Evolutionary conservation across 37 sponge, comb jelly and placozoan species (phyloP), one percentile per base, ranked within the genome.

Genomic region (Amphimedon queenslandica): DNA sequence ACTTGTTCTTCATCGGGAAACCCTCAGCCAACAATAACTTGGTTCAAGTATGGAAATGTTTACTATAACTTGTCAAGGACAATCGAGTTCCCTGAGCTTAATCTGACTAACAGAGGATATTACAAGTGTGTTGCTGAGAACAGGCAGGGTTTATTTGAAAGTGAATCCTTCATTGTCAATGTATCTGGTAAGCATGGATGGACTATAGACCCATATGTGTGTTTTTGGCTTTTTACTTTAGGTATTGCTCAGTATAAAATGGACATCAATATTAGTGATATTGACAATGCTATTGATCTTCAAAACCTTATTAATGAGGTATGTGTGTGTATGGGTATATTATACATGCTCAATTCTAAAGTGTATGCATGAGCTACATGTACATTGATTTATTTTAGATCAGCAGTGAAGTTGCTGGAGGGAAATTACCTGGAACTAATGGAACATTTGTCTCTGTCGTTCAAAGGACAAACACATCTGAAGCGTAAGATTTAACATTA

Each of bases 1-100:
- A 69, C 43, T 20, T 82, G 83, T 37, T 25, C 36, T 13, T 69
- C 57, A 42, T 34, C 51, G 24, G 83, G 83, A 16, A 69, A 30
- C 47, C 83, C 83, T 4, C 63, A 69, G 36, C 83, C 83, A 3
- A 37, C 21, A 4, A 82, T 75, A 76, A 47, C 32, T 61, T 82
- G 83, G 83, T 76, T 37, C 47, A 82, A 82, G 60, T 69, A 74
- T 40, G 69, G 75, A 1, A 58, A 70, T 3, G 16, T 21, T 23
- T 24, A 23, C 21, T 61, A 57, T 21, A 31, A 2, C 0, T 18
- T 21, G 2, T 1, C 13, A 18, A 13, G 13, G 2, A 40, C 11
- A 1, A 34, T 72, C 3, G 29, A 25, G 61, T 72, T 80, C 34
- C 41, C 16, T n/a, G 73, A 80, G 28, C 47, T 72, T 37, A 37